Percentiles rank a stretch among this genome's conserved stretches.
These are phyloP conservation scores for zebrafish (Danio rerio) DNA, from an alignment of 2,113 vertebrate genomes.

Conservation along the genomic window GRCz12tu NC_133191.1:6313001-6313500, in stretches of 20 bases:
- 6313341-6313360: conserved; percentile 19
- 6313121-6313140: conserved; percentile 43
- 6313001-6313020: conserved; percentile 58
- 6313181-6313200: conserved; percentile 38
- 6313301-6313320: conserved; percentile 45
- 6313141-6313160: conserved; percentile 56
- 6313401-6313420: conserved; percentile 25
- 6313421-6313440: conserved; percentile 54
- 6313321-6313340: conserved; percentile 34
- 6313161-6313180: conserved; percentile 24
- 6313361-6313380: conserved; percentile 7
- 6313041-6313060: conserved; percentile 51
- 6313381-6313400: conserved; percentile 35
- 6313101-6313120: conserved; percentile 42
- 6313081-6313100: conserved; percentile 49
- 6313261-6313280: not conserved
- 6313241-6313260: not conserved
- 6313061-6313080: conserved; percentile 34
- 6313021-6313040: conserved; percentile 50
- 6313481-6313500: conserved; percentile 41
- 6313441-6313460: conserved; percentile 56
- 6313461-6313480: conserved; percentile 57
- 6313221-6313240: conserved; percentile 28
- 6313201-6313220: conserved; percentile 24
- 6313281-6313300: conserved; percentile 24